Evolutionary conservation across 92 coral and sea anemone species (phyloP).

Genomic region (Pocillopora grandis): DNA sequence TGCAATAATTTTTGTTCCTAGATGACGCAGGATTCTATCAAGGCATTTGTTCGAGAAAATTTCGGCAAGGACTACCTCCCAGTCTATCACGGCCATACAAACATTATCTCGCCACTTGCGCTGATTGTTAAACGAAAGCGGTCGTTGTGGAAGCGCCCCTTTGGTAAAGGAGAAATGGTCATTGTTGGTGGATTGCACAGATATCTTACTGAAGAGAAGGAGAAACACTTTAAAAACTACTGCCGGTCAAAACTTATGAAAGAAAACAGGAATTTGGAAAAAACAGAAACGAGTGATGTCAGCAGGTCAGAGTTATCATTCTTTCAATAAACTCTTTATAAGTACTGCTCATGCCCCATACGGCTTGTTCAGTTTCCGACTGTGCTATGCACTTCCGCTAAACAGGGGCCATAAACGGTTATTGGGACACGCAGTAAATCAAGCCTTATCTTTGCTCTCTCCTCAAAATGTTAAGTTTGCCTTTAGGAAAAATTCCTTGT

Average conservation of each 20-base stretch:
- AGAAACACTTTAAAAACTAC: constrained; percentile 21
- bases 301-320: not conserved
- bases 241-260: constrained; percentile 12
- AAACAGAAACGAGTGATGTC: constrained; percentile 47
- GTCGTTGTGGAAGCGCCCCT: constrained; percentile 70
- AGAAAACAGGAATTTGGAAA: constrained; percentile 42
- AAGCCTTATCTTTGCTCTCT: no score
- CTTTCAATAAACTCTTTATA: no score
- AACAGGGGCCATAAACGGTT: no score
- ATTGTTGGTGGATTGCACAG: constrained; percentile 49
- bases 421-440: no score
- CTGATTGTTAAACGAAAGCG: constrained; percentile 50
- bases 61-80: constrained; percentile 59
- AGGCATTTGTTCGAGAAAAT: constrained; percentile 46
- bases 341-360: no score
- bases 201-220: constrained; percentile 7
- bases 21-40: constrained; percentile 42
- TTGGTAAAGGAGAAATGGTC: constrained; percentile 50
- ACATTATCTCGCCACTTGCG: constrained; percentile 22
- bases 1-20: not conserved
- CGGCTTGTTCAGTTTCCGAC: no score
- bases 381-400: no score
- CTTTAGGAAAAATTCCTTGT: no score
- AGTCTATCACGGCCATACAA: constrained; percentile 59
- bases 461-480: no score